Evolutionary conservation across 2,797 vertebrate genomes (phyloP).

Genomic region (Oreochromis grahami): DNA sequence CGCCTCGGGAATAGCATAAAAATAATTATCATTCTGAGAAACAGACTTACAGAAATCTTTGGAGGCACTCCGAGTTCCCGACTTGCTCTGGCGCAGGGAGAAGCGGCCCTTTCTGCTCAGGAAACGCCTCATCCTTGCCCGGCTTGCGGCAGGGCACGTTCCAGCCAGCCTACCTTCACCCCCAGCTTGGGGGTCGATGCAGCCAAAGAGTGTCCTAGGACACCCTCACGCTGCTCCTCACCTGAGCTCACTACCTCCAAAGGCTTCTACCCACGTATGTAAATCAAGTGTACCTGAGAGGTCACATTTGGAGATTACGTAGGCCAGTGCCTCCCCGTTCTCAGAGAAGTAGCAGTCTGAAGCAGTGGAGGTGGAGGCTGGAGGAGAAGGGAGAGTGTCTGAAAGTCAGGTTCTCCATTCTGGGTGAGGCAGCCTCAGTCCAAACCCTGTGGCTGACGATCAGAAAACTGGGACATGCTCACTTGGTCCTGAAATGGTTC

Average conservation of each 20-base stretch:
- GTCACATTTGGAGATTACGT: slow-evolving; percentile 51
- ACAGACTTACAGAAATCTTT: slow-evolving; percentile 85
- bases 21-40: not conserved
- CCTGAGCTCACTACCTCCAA: slow-evolving; percentile 32
- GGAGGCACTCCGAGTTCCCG: slow-evolving; percentile 71
- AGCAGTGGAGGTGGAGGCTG: slow-evolving; percentile 8
- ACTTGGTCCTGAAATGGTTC: slow-evolving; percentile 77
- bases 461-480: slow-evolving; percentile 79
- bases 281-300: slow-evolving; percentile 10
- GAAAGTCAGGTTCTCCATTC: slow-evolving; percentile 53
- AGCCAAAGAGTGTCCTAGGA: slow-evolving; percentile 53
- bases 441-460: slow-evolving; percentile 60
- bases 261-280: slow-evolving; percentile 11
- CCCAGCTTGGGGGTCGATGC: slow-evolving; percentile 50
- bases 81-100: slow-evolving; percentile 74
- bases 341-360: slow-evolving; percentile 22
- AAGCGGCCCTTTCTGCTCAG: slow-evolving; percentile 72
- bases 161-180: slow-evolving; percentile 70
- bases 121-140: slow-evolving; percentile 76
- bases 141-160: slow-evolving; percentile 69
- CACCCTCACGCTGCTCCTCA: slow-evolving; percentile 51
- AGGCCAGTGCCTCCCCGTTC: slow-evolving; percentile 29
- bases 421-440: slow-evolving; percentile 53
- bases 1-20: not conserved
- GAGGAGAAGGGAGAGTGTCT: slow-evolving; percentile 28